Conservation (phyloP, 2,113 vertebrate genomes). For the Oreochromis tanganicae region DNA sequence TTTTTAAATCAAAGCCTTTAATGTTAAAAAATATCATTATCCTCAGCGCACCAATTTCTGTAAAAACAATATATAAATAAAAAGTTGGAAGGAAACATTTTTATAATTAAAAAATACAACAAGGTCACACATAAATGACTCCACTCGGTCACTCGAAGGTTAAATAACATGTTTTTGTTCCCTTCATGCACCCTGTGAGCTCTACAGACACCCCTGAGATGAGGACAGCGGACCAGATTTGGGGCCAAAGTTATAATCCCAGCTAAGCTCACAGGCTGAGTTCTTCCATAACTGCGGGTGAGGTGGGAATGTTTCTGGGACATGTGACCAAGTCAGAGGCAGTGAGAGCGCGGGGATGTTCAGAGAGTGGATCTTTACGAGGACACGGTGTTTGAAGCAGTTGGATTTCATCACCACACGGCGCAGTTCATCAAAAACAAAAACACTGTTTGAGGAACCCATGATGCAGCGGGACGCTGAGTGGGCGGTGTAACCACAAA, state of each 20-base stretch:
- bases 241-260: neutral
- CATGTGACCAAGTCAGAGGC: slow-evolving; percentile 12
- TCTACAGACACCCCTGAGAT: neutral
- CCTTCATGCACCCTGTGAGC: neutral
- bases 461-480: neutral
- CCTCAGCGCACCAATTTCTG: neutral
- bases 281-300: neutral
- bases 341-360: slow-evolving; percentile 1
- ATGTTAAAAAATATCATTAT: neutral
- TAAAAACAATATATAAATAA: neutral
- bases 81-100: neutral
- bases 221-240: neutral
- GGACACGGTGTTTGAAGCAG: slow-evolving; percentile 48
- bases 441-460: slow-evolving; percentile 38
- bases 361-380: neutral
- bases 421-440: slow-evolving; percentile 33
- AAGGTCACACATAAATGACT: neutral
- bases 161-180: neutral
- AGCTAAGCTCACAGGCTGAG: neutral
- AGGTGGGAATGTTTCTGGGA: slow-evolving; percentile 2
- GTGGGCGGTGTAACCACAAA: slow-evolving; percentile 47
- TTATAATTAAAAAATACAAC: neutral
- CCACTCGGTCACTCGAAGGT: accelerated
- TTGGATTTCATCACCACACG: slow-evolving; percentile 71
- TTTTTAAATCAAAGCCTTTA: neutral